A percentile compares a stretch with the other conserved stretches of the same genome.
phyloP scores from a whole-genome alignment of 2,797 vertebrate genomes.

The Smutsia temminckii region DNA sequence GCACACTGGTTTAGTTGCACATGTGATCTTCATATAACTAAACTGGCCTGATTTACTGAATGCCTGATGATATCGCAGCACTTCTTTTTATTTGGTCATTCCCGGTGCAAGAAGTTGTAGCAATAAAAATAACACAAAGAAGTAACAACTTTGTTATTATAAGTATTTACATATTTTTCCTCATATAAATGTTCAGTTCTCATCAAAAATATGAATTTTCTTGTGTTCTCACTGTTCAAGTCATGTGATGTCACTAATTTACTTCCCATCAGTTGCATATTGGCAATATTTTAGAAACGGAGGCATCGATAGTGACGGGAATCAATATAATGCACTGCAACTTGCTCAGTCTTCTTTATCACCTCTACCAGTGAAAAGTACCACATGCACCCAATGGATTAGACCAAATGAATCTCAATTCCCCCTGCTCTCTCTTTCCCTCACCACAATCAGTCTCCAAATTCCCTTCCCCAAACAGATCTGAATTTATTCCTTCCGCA shows the following conservation, averaged over 20 bases:
- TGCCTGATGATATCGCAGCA: background rate
- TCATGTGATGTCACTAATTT: background rate
- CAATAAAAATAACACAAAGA: slow-evolving; percentile 35
- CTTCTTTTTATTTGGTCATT: slow-evolving; percentile 33
- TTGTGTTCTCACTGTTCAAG: background rate
- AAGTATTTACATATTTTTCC: background rate
- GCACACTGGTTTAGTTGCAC: background rate
- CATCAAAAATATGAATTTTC: background rate
- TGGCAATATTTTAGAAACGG: background rate
- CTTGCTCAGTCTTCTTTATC: background rate
- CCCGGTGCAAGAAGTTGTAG: background rate
- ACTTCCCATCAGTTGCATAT: background rate
- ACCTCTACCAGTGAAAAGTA: background rate
- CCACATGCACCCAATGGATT: background rate
- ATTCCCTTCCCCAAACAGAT: background rate
- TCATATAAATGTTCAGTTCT: slow-evolving; percentile 20
- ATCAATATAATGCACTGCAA: background rate
- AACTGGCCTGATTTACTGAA: background rate
- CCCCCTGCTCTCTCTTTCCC: background rate
- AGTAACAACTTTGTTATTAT: background rate
- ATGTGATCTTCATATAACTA: background rate
- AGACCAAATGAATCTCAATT: background rate
- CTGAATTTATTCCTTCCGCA: background rate
- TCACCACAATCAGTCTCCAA: background rate
- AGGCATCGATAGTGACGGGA: background rate